Evolutionary conservation across 2,888 invertebrate genomes (phyloP), one percentile per base, ranked within the genome.

Genomic region (Oxytorus armatus): DNA sequence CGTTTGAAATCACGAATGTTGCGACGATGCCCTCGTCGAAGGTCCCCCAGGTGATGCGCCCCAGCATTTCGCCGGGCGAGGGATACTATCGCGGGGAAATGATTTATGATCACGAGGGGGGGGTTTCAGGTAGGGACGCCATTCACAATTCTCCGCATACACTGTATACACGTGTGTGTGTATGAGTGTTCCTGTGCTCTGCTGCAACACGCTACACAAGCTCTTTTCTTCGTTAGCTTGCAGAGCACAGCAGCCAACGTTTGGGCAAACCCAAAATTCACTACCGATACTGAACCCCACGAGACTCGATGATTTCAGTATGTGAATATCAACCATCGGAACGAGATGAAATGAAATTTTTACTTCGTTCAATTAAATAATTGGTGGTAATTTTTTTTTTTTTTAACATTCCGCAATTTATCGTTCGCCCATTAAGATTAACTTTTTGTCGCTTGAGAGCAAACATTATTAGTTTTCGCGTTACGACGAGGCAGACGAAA

Each of bases 51-150:
- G 89, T 90, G 89, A 91, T 90, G 90, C 87, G 44, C 73, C 57
- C 61, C 89, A 86, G 87, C 85, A 85, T 86, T 86, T 87, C 86
- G 88, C 77, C 87, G 89, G 85, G 86, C 87, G 87, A 87, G 88
- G 89, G 90, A 88, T 86, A 81, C 85, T 77, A 85, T 88, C 86
- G 85, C 87, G 89, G 89, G 88, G 90, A 90, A 88, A 90, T 92
- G 91, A 91, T 91, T 92, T 90, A 92, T 91, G 90, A 90, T 86
- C 84, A 84, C 82, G 84, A 89, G 88, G 88, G 82, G 88, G 82
- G 81, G 69, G 44, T 74, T 86, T 87, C 91, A 90, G 89, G 90
- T 90, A 91, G 89, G 88, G 89, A n/a, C 88, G 88, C 84, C 87
- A 89, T 90, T 89, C 82, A 84, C 86, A 86, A 83, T 77, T 76